phyloP scores from a whole-genome alignment of 2,888 invertebrate genomes.

The Choreutis nemorana region DNA sequence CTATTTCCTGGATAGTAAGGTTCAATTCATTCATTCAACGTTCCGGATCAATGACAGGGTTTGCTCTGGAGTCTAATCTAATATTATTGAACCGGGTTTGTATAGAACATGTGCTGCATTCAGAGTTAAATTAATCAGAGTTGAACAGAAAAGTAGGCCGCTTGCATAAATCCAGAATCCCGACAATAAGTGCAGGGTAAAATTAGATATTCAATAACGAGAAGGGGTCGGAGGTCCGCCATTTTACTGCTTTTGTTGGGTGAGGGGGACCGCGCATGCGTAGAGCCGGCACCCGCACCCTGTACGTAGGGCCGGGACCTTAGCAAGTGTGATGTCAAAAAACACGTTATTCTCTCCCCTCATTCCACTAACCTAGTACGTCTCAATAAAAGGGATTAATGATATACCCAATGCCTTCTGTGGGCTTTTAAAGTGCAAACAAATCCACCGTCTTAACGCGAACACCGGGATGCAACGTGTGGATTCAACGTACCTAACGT shows the following conservation, averaged over 20 bases:
- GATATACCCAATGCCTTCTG: conserved; percentile 28
- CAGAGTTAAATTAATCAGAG: no score
- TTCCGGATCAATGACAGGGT: no score
- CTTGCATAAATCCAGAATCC: conserved; percentile 31
- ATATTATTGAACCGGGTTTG: no score
- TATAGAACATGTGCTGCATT: no score
- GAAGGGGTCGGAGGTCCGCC: conserved; percentile 59
- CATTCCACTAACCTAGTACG: conserved; percentile 60
- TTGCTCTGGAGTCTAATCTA: no score
- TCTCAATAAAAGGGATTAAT: conserved; percentile 43
- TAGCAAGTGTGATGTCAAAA: conserved; percentile 57
- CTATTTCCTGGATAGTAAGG: no score
- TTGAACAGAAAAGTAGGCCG: conserved; percentile 22
- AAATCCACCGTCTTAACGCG: conserved; percentile 5
- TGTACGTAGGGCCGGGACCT: conserved; percentile 48
- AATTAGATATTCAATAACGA: conserved; percentile 65
- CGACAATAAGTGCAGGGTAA: conserved; percentile 55
- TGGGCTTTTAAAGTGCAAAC: conserved; percentile 13
- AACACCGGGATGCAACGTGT: conserved; percentile 6
- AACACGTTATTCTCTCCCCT: conserved; percentile 62
- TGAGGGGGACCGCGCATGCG: conserved; percentile 58
- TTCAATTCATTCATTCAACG: no score
- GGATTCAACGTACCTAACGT: conserved; percentile 7
- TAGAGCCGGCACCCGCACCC: conserved; percentile 47
- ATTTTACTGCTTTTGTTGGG: conserved; percentile 49